These are phyloP conservation scores for Neotoma lepida DNA, from an alignment of 2,113 vertebrate genomes.

Conservation along the genomic window DNA sequence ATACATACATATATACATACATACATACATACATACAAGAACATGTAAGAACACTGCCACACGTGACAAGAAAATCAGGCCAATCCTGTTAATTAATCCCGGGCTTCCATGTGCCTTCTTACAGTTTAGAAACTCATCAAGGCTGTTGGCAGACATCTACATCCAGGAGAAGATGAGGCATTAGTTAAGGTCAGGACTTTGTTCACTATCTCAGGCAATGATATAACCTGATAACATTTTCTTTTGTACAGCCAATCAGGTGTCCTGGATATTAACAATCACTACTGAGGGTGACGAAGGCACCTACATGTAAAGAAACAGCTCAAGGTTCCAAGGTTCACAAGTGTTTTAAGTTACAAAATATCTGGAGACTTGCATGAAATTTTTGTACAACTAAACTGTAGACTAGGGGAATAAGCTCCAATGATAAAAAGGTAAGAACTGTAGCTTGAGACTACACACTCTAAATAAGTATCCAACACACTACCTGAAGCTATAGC, in stretches of 20 bases:
- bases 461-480: background rate
- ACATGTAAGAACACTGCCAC: background rate
- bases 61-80: background rate
- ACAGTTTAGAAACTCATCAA: background rate
- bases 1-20: background rate
- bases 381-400: conserved; percentile 32
- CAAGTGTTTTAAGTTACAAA: background rate
- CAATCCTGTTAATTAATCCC: background rate
- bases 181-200: conserved; percentile 6
- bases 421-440: background rate
- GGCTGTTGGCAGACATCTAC: background rate
- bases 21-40: background rate
- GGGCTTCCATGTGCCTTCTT: background rate
- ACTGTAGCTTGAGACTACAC: background rate
- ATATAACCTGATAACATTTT: background rate
- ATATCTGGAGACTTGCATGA: background rate
- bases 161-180: background rate
- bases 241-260: background rate
- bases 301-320: background rate
- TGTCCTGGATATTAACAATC: background rate
- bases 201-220: background rate
- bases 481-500: background rate
- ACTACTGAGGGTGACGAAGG: background rate
- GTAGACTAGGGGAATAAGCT: background rate
- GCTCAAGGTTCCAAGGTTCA: background rate